Percentiles rank a stretch among this genome's conserved stretches.
These are phyloP conservation scores for Tetrao urogallus DNA, from an alignment of 2,113 vertebrate species.

Conservation along the genomic window DNA sequence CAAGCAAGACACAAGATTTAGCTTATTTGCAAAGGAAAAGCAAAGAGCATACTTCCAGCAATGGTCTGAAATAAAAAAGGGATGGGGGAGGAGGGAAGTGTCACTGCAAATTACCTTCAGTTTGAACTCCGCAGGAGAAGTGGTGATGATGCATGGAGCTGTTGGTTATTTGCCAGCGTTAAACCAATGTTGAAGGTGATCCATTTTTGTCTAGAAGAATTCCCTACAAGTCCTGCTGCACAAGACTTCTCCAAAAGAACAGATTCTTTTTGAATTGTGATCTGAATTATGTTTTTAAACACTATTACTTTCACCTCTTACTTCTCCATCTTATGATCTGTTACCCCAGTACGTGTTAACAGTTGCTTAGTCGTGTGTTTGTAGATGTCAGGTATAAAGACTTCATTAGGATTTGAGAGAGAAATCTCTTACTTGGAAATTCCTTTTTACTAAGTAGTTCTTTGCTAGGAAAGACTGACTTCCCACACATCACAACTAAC, in stretches of 20 bases:
- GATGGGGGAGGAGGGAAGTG: too few relatives aligned
- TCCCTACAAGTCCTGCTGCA: neutral
- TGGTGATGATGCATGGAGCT: neutral
- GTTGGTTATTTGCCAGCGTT: neutral
- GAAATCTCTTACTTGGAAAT: neutral
- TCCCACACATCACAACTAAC: neutral
- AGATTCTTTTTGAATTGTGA: neutral
- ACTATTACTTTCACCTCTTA: neutral
- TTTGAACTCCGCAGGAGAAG: neutral
- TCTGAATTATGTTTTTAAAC: neutral
- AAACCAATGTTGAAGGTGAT: neutral
- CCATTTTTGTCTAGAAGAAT: neutral
- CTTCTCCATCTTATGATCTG: neutral
- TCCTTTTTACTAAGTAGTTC: neutral
- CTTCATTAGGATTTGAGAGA: neutral
- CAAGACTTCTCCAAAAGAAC: neutral
- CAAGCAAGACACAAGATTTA: neutral
- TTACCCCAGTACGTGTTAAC: neutral
- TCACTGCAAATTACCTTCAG: neutral
- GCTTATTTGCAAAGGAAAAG: neutral
- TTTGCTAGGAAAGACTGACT: neutral
- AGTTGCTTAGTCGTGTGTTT: neutral
- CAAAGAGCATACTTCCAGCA: neutral
- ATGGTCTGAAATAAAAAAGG: rapidly evolving
- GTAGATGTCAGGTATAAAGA: neutral